Conservation (phyloP, 2,113 vertebrate species). For the Carlito syrichta region DNA sequence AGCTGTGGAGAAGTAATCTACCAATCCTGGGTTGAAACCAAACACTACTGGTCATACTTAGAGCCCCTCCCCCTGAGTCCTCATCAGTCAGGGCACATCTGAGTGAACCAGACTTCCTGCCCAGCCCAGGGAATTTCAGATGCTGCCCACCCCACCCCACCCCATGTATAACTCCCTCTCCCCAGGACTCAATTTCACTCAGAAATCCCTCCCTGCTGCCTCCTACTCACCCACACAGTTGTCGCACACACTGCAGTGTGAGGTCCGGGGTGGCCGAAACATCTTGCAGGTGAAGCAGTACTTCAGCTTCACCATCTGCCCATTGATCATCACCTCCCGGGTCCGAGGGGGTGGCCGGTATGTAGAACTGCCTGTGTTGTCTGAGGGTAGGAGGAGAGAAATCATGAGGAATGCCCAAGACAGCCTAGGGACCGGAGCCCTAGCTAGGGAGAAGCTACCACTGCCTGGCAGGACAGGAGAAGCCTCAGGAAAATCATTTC, state of each 20-base stretch:
- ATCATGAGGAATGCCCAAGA: background rate
- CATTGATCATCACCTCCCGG: conserved; percentile 94
- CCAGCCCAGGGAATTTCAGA: background rate
- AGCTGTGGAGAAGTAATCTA: background rate
- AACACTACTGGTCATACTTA: background rate
- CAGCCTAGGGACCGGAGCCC: background rate
- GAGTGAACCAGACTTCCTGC: background rate
- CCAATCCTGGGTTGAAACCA: background rate
- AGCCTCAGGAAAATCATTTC: background rate
- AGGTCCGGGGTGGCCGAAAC: conserved; percentile 95
- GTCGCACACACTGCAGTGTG: conserved; percentile 97
- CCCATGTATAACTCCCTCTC: fast-evolving
- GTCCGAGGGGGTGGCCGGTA: conserved; percentile 94
- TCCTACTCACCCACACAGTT: conserved; percentile 93
- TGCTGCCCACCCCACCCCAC: fast-evolving
- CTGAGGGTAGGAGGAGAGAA: conserved; percentile 77
- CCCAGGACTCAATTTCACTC: background rate
- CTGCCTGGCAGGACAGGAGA: background rate
- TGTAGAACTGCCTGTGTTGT: conserved; percentile 92
- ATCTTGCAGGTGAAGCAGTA: conserved; percentile 99
- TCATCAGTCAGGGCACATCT: background rate
- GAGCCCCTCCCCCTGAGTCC: background rate
- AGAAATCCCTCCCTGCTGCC: background rate
- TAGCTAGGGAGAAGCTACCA: background rate
- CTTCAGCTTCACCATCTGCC: conserved; percentile 95